A percentile compares a stretch with the other conserved stretches of the same genome.
Conservation (phyloP, 2,113 vertebrate genomes). For the Perca schrenkii region DNA sequence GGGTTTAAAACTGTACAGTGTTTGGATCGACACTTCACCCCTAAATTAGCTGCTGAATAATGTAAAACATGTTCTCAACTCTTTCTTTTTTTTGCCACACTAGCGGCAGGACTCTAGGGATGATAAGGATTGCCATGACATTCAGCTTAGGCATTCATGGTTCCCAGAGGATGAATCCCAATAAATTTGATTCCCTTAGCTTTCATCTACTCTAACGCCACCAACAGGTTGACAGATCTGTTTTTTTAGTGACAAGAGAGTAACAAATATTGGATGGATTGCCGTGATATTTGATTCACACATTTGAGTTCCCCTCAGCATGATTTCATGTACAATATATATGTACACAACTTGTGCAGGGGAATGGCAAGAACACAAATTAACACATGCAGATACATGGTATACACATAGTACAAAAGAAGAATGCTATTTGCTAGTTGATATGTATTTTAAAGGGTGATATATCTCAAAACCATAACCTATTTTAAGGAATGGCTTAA, state of each 20-base stretch:
- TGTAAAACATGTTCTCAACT: not conserved
- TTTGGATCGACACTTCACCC: conserved; percentile 6
- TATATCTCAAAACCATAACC: not conserved
- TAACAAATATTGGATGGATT: not conserved
- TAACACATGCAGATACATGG: not conserved
- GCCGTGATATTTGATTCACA: not conserved
- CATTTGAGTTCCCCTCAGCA: not conserved
- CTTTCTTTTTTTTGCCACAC: not conserved
- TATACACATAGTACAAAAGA: not conserved
- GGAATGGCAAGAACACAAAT: not conserved
- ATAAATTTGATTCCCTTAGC: not conserved
- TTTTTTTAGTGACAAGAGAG: not conserved
- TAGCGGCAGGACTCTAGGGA: not conserved
- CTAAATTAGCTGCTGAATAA: conserved; percentile 21
- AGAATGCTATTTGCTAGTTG: not conserved
- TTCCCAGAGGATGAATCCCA: conserved; percentile 6
- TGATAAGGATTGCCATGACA: not conserved
- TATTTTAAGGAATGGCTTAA: not conserved
- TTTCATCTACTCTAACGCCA: not conserved
- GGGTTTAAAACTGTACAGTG: conserved; percentile 23
- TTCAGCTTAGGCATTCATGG: not conserved
- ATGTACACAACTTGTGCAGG: not conserved
- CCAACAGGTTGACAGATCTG: not conserved
- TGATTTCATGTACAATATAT: not conserved
- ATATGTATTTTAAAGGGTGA: not conserved